phyloP scores from a whole-genome alignment of 2,113 vertebrate genomes.

The Empidonax traillii region DNA sequence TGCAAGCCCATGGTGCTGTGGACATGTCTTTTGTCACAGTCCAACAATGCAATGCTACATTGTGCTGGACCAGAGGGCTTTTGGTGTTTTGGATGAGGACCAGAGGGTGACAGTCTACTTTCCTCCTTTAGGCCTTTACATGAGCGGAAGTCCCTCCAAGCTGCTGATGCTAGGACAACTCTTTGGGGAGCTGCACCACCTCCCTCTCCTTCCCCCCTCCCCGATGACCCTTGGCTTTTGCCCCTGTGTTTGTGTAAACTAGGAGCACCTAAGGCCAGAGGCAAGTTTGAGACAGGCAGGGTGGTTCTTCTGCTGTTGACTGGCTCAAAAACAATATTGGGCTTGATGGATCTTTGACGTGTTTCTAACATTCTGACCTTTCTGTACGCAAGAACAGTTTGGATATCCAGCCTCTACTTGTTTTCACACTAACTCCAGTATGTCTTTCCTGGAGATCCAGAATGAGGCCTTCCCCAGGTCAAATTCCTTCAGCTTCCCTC shows the following conservation, averaged over 20 bases:
- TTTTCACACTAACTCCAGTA: not conserved
- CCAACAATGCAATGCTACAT: not conserved
- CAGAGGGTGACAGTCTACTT: not conserved
- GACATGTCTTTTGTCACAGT: not conserved
- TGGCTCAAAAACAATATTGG: not conserved
- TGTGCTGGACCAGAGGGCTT: rapidly evolving
- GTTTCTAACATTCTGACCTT: not conserved
- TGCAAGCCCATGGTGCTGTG: not conserved
- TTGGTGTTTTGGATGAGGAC: not conserved
- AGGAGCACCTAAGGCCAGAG: not conserved
- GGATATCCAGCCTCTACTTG: not conserved
- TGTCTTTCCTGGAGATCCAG: not conserved
- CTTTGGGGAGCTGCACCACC: not conserved
- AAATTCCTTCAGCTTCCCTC: not conserved
- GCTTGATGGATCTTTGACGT: not conserved
- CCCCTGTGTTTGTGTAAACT: not conserved
- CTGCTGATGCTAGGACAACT: not conserved
- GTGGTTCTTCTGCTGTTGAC: not conserved
- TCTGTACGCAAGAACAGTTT: not conserved
- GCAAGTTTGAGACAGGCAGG: not conserved
- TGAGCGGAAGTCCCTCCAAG: not conserved
- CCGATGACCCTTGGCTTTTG: not conserved
- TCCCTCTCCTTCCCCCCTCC: no score
- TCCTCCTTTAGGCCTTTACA: not conserved
- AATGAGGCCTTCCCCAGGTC: not conserved